A percentile compares a stretch with the other conserved stretches of the same genome.
Conservation (phyloP, 2,797 vertebrate species). For the Pogoniulus pusillus region DNA sequence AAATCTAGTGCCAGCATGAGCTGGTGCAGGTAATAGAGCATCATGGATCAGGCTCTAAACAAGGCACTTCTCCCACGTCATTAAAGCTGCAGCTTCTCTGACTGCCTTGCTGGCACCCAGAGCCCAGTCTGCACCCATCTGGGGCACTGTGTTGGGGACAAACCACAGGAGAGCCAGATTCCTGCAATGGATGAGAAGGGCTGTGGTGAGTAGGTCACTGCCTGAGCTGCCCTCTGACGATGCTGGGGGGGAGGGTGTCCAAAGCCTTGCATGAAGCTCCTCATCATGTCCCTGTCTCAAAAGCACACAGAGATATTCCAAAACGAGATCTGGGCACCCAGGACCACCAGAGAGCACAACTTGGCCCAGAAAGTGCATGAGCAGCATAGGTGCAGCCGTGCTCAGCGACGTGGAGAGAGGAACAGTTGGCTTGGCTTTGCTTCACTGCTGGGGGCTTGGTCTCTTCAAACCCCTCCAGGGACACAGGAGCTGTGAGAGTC, state of each 20-base stretch:
- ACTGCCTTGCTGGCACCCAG: not conserved
- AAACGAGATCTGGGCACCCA: not conserved
- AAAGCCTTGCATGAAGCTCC: not conserved
- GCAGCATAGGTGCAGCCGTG: accelerated
- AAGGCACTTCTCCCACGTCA: not conserved
- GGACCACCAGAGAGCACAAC: not conserved
- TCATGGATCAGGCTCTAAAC: not conserved
- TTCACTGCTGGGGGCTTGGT: not conserved
- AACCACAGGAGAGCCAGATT: not conserved
- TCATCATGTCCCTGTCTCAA: accelerated
- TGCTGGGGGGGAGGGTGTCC: no score
- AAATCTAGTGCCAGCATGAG: not conserved
- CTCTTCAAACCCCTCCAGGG: not conserved
- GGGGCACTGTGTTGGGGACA: accelerated
- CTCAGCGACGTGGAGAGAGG: not conserved
- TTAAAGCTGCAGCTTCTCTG: not conserved
- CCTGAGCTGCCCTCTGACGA: no score
- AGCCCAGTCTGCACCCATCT: not conserved
- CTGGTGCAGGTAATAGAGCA: not conserved
- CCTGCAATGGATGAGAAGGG: no score
- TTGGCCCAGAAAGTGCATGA: not conserved
- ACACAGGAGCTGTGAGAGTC: not conserved
- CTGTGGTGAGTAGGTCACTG: no score
- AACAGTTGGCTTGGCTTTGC: not conserved
- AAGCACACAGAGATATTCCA: not conserved